A percentile compares a stretch with the other conserved stretches of the same genome.
These are phyloP conservation scores for Bombus affinis DNA, from an alignment of 1,140 invertebrate genomes.

Conservation along the genomic window DNA sequence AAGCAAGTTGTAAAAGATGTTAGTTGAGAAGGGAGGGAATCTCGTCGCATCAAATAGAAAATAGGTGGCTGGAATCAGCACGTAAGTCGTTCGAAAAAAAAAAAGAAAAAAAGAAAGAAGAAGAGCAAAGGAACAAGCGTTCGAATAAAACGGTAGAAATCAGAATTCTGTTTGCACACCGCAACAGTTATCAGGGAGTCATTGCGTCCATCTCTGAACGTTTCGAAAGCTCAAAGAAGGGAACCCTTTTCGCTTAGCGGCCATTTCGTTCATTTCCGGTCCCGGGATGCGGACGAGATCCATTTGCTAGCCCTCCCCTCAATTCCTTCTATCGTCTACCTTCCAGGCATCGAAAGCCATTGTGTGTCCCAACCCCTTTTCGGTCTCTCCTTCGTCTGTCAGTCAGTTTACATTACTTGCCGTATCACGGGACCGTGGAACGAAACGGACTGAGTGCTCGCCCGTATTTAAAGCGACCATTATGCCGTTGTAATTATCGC, in stretches of 20 bases:
- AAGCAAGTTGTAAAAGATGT: neutral
- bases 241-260: conserved; percentile 79
- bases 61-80: no score
- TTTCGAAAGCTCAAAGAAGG: conserved; percentile 76
- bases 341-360: conserved; percentile 75
- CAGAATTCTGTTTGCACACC: conserved; percentile 47
- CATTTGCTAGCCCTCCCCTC: conserved; percentile 74
- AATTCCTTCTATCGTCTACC: conserved; percentile 69
- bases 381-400: conserved; percentile 69
- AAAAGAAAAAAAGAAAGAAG: neutral
- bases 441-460: conserved; percentile 49
- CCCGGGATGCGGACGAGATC: conserved; percentile 74
- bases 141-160: conserved; percentile 25
- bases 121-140: neutral
- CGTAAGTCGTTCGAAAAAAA: neutral
- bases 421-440: conserved; percentile 29
- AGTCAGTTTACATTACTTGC: conserved; percentile 77
- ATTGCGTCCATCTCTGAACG: conserved; percentile 54
- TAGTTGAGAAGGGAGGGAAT: neutral
- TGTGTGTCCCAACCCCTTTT: conserved; percentile 69
- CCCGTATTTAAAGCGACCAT: conserved; percentile 74
- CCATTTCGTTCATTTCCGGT: conserved; percentile 82
- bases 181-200: conserved; percentile 58
- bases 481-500: conserved; percentile 76
- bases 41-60: neutral